These are phyloP conservation scores for Fringilla coelebs DNA, from an alignment of 2,797 vertebrate species.

Conservation along the genomic window DNA sequence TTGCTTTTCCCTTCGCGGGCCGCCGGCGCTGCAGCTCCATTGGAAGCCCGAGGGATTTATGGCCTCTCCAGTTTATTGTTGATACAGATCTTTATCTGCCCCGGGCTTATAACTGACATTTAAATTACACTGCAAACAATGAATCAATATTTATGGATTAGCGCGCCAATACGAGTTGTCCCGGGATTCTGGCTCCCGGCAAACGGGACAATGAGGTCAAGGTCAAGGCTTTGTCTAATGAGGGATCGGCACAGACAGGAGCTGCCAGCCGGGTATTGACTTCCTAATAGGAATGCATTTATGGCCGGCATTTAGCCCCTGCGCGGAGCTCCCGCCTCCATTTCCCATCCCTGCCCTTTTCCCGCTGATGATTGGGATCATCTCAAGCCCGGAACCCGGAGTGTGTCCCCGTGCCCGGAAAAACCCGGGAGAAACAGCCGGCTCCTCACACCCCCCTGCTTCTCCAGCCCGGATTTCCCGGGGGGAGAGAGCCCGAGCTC, in stretches of 20 bases:
- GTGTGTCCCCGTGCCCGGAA: not conserved
- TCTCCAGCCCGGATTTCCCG: not conserved
- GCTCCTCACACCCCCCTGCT: not conserved
- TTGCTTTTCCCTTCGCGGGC: not conserved
- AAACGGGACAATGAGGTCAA: slow-evolving; percentile 84
- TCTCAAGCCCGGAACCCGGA: not conserved
- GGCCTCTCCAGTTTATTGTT: slow-evolving; percentile 78
- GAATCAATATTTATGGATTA: slow-evolving; percentile 96
- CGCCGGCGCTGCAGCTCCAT: not conserved
- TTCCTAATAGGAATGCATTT: slow-evolving; percentile 63
- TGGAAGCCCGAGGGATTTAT: slow-evolving; percentile 47
- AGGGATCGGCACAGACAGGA: slow-evolving; percentile 79
- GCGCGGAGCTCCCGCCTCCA: not conserved
- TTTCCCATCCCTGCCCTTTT: not conserved
- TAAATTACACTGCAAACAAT: slow-evolving; percentile 94
- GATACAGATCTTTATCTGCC: slow-evolving; percentile 86
- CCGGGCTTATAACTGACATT: slow-evolving; percentile 90
- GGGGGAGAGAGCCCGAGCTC: not conserved
- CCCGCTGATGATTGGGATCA: not conserved
- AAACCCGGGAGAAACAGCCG: not conserved
- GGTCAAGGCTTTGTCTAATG: slow-evolving; percentile 88
- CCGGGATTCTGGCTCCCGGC: slow-evolving; percentile 77
- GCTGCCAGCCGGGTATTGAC: slow-evolving; percentile 80
- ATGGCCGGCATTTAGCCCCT: not conserved
- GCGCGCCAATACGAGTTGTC: slow-evolving; percentile 74